Evolutionary conservation across 2,888 invertebrate genomes (phyloP).

Genomic region (Apodemia duryi): DNA sequence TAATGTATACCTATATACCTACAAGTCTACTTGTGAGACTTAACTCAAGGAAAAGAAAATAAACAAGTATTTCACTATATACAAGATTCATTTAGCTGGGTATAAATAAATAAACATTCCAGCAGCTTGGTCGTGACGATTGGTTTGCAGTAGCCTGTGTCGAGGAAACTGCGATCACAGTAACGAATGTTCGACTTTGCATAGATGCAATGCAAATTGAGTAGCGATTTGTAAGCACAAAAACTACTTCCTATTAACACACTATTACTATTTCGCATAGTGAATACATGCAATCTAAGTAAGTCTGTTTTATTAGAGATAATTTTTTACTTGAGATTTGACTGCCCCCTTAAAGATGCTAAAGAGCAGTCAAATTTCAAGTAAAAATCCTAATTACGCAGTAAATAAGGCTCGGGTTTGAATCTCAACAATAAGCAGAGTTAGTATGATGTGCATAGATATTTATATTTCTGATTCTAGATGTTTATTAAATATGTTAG

Average conservation of each 20-base stretch:
- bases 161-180: slow-evolving; percentile 48
- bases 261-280: slow-evolving; percentile 42
- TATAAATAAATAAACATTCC: slow-evolving; percentile 38
- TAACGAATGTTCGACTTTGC: slow-evolving; percentile 57
- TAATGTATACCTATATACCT: too few species aligned
- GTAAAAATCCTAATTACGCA: too few species aligned
- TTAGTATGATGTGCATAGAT: too few species aligned
- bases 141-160: slow-evolving; percentile 41
- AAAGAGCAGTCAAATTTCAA: too few species aligned
- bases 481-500: too few species aligned
- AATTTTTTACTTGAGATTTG: too few species aligned
- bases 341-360: too few species aligned
- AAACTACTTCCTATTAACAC: slow-evolving; percentile 47
- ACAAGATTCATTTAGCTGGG: slow-evolving; percentile 16
- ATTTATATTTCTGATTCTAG: too few species aligned
- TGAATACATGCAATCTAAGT: too few species aligned
- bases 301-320: too few species aligned
- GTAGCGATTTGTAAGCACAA: slow-evolving; percentile 57
- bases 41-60: slow-evolving; percentile 4
- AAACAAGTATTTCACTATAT: slow-evolving; percentile 7
- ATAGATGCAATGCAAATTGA: slow-evolving; percentile 68
- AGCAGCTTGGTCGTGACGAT: slow-evolving; percentile 52
- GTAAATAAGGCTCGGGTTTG: too few species aligned
- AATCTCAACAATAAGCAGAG: too few species aligned
- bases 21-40: background rate